A percentile compares a stretch with the other conserved stretches of the same genome.
These are phyloP conservation scores for Corythoichthys haematopterus DNA, from an alignment of 2,113 vertebrate species.

Conservation along the genomic window DNA sequence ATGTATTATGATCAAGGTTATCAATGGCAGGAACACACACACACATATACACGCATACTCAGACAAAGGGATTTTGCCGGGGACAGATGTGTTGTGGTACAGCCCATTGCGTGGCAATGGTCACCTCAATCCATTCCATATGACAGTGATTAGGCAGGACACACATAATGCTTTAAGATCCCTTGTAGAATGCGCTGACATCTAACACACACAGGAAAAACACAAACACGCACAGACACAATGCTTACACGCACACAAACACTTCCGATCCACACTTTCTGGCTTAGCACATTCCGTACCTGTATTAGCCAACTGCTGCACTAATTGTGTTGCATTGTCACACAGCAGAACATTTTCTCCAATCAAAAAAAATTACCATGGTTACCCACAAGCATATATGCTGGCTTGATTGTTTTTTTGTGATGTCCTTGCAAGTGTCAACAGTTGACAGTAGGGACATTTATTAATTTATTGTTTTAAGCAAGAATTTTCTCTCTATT, in stretches of 20 bases:
- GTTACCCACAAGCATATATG: too few relatives aligned
- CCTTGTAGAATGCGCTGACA: constrained; percentile 73
- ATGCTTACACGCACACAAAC: constrained; percentile 32
- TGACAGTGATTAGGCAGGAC: constrained; percentile 90
- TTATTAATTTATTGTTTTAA: neutral
- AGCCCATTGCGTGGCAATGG: constrained; percentile 73
- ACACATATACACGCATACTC: neutral
- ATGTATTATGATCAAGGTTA: neutral
- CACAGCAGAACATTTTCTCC: constrained; percentile 17
- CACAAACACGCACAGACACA: constrained; percentile 50
- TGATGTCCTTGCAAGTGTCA: too few relatives aligned
- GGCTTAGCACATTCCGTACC: constrained; percentile 90
- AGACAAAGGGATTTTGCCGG: constrained; percentile 16
- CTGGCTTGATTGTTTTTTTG: too few relatives aligned
- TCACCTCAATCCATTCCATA: constrained; percentile 87
- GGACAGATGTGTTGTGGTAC: constrained; percentile 46
- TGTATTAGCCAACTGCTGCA: constrained; percentile 80
- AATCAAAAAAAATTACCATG: neutral
- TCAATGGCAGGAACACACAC: constrained; percentile 6
- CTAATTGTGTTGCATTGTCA: constrained; percentile 66
- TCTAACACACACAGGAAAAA: constrained; percentile 74
- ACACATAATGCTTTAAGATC: constrained; percentile 76
- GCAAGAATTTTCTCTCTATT: neutral
- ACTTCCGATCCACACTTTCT: constrained; percentile 40
- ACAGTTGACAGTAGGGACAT: too few relatives aligned